These are phyloP conservation scores for Boulengeromyrus knoepffleri DNA, from an alignment of 2,113 vertebrate genomes.

Conservation along the genomic window DNA sequence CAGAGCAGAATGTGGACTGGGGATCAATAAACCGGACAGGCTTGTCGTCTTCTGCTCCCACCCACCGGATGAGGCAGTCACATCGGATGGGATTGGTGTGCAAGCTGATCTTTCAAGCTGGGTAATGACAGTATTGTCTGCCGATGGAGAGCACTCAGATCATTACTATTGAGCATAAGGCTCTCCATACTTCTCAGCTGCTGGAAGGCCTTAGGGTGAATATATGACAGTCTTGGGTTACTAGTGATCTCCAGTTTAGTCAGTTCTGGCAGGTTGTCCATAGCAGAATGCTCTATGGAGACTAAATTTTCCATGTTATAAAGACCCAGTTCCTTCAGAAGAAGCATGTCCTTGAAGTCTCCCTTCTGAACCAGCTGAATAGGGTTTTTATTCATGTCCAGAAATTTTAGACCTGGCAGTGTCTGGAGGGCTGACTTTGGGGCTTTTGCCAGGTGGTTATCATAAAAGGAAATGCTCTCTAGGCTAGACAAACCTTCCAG, in stretches of 20 bases:
- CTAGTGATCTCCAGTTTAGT: conserved; percentile 94
- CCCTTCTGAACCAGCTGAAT: conserved; percentile 74
- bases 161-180: conserved; percentile 92
- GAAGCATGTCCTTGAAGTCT: conserved; percentile 80
- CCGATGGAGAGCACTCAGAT: conserved; percentile 84
- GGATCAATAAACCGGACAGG: conserved; percentile 88
- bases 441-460: conserved; percentile 72
- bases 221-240: conserved; percentile 81
- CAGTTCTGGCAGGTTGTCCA: conserved; percentile 86
- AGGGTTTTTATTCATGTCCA: conserved; percentile 86
- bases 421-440: conserved; percentile 71
- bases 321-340: conserved; percentile 85
- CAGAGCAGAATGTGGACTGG: conserved; percentile 83
- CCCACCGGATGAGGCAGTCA: conserved; percentile 92
- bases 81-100: conserved; percentile 93
- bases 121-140: conserved; percentile 80
- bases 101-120: conserved; percentile 83
- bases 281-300: conserved; percentile 77
- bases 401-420: conserved; percentile 80
- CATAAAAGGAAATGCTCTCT: conserved; percentile 87
- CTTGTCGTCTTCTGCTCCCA: conserved; percentile 60
- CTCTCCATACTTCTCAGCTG: conserved; percentile 82
- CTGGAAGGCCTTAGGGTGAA: conserved; percentile 85
- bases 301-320: conserved; percentile 91
- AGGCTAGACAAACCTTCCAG: conserved; percentile 74